Evolutionary conservation across 1,140 invertebrate genomes (phyloP).

Genomic region (Drosophila sp.): DNA sequence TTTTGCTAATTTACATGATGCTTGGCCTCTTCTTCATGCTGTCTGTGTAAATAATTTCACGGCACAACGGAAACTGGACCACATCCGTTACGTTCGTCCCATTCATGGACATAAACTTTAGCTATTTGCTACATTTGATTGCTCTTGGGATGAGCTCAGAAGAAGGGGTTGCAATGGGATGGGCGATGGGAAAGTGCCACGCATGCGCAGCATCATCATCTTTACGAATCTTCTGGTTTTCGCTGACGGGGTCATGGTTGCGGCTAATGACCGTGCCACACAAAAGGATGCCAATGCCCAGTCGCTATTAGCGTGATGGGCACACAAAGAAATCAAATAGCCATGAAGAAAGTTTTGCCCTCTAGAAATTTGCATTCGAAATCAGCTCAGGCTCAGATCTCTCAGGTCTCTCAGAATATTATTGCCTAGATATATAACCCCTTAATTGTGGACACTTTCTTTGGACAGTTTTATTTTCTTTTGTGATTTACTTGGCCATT

Average conservation of each 20-base stretch:
- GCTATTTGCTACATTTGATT: conserved; percentile 46
- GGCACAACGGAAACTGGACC: conserved; percentile 47
- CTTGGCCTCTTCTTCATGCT: background rate
- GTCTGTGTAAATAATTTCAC: conserved; percentile 22
- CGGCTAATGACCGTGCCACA: conserved; percentile 66
- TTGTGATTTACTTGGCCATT: conserved; percentile 76
- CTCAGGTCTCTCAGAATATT: background rate
- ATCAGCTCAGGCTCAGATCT: conserved; percentile 55
- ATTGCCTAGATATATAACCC: conserved; percentile 35
- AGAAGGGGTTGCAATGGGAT: conserved; percentile 42
- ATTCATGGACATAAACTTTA: conserved; percentile 42
- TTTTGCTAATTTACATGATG: conserved; percentile 66
- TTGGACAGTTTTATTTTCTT: conserved; percentile 80
- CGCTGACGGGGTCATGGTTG: conserved; percentile 64
- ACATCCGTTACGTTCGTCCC: conserved; percentile 42
- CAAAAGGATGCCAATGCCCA: conserved; percentile 62
- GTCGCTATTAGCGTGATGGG: conserved; percentile 56
- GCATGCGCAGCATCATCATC: conserved; percentile 38
- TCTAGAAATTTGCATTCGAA: conserved; percentile 66
- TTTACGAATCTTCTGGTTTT: background rate
- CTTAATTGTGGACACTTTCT: conserved; percentile 71
- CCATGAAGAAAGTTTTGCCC: conserved; percentile 47
- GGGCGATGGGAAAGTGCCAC: conserved; percentile 44
- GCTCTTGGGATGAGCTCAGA: conserved; percentile 27
- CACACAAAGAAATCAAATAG: conserved; percentile 71